Percentiles rank a stretch among this genome's conserved stretches.
phyloP scores from a whole-genome alignment of 2,113 vertebrate species.

The Fulmarus glacialis region DNA sequence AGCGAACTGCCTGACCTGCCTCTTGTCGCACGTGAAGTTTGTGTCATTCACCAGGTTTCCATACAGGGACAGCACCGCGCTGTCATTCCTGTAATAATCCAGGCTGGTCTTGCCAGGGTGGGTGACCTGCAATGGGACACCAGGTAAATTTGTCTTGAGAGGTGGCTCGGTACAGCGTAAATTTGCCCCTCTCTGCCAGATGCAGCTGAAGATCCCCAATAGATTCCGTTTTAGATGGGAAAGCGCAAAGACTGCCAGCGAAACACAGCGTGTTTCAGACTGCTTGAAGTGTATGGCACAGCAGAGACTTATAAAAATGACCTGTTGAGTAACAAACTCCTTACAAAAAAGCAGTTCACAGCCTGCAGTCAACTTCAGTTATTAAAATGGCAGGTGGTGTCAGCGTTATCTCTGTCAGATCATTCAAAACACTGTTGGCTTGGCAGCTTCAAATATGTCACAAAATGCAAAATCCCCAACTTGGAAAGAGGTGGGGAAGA shows the following conservation, averaged over 20 bases:
- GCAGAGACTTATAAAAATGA: neutral
- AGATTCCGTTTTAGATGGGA: neutral
- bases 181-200: neutral
- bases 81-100: conserved; percentile 16
- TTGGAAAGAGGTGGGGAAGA: neutral
- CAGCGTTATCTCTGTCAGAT: neutral
- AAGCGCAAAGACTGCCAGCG: neutral
- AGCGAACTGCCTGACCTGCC: conserved; percentile 74
- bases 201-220: neutral
- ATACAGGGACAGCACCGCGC: neutral
- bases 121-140: conserved; percentile 28
- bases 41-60: neutral
- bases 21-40: conserved; percentile 67
- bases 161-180: neutral
- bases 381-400: neutral
- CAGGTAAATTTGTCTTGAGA: neutral
- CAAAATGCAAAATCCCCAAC: neutral
- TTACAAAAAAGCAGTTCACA: neutral
- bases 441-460: neutral
- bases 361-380: neutral
- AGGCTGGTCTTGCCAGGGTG: neutral
- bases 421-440: neutral
- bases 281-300: neutral
- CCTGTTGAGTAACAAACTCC: neutral
- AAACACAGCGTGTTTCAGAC: neutral